Conservation (phyloP, 2,888 invertebrate species). For the Diploptera punctata region DNA sequence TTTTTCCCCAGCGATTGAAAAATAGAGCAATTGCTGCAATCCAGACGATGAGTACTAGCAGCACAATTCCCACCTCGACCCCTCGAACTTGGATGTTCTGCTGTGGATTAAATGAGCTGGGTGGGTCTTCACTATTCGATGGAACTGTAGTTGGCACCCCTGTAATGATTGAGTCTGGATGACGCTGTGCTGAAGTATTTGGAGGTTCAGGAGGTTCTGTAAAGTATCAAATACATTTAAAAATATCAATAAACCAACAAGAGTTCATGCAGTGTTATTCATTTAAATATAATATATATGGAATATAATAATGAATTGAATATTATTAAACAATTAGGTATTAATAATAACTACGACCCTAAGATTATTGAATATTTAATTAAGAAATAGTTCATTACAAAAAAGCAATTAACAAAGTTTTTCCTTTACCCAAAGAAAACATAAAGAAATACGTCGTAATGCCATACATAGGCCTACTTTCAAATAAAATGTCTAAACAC, state of each 20-base stretch:
- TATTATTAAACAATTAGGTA: too few species aligned
- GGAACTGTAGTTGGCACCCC: constrained; percentile 23
- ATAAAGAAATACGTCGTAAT: too few species aligned
- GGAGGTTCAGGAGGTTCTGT: constrained; percentile 65
- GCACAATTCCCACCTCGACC: constrained; percentile 89
- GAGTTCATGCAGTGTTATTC: too few species aligned
- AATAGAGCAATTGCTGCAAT: constrained; percentile 85
- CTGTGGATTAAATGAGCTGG: constrained; percentile 21
- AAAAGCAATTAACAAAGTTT: too few species aligned
- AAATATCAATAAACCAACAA: constrained; percentile 3
- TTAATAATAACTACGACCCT: too few species aligned
- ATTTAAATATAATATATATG: too few species aligned
- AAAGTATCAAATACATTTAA: constrained; percentile 15
- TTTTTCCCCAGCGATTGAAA: constrained; percentile 90
- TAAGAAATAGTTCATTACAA: too few species aligned
- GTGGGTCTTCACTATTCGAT: background rate
- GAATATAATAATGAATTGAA: too few species aligned
- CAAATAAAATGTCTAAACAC: too few species aligned
- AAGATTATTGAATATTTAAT: too few species aligned
- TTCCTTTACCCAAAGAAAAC: too few species aligned
- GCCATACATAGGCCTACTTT: too few species aligned
- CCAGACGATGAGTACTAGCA: constrained; percentile 83
- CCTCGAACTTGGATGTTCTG: constrained; percentile 73
- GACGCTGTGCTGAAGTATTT: constrained; percentile 78
- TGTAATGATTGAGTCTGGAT: constrained; percentile 62